phyloP scores from a whole-genome alignment of 2,888 invertebrate species.

The Tipula lateralis region DNA sequence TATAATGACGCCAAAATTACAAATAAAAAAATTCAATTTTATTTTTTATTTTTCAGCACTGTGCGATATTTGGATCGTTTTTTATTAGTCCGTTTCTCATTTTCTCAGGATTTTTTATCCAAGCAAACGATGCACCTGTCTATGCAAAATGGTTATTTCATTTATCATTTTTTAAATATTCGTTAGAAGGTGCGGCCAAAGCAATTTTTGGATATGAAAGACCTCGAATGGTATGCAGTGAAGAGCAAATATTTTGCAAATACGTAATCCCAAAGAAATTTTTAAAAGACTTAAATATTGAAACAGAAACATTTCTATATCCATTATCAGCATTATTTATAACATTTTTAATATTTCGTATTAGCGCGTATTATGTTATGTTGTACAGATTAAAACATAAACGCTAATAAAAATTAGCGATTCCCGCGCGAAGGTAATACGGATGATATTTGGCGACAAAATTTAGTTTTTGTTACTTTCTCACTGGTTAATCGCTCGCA shows the following conservation, averaged over 20 bases:
- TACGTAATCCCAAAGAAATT: constrained; percentile 65
- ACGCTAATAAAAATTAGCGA: constrained; percentile 38
- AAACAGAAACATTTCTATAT: constrained; percentile 59
- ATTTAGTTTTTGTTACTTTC: not conserved
- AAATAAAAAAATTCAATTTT: too few relatives aligned
- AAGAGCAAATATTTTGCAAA: constrained; percentile 63
- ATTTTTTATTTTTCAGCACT: constrained; percentile 66
- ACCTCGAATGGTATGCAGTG: constrained; percentile 66
- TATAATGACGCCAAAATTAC: not conserved
- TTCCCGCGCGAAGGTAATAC: not conserved
- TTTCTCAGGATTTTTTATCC: constrained; percentile 91
- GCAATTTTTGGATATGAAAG: constrained; percentile 80
- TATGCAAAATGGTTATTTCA: constrained; percentile 82
- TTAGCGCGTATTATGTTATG: constrained; percentile 63
- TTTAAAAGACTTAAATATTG: constrained; percentile 69
- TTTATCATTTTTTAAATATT: constrained; percentile 82
- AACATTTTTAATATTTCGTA: constrained; percentile 59
- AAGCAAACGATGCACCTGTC: constrained; percentile 71
- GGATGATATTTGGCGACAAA: too few relatives aligned
- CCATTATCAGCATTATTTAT: constrained; percentile 61
- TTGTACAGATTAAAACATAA: constrained; percentile 58
- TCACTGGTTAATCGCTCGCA: not conserved
- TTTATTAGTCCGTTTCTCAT: constrained; percentile 80
- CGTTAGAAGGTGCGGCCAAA: constrained; percentile 75
- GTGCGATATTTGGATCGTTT: constrained; percentile 84